Percentiles rank a stretch among this genome's conserved stretches.
phyloP scores from a whole-genome alignment of 2,113 vertebrate species.

The Phrynosoma blainvillii region DNA sequence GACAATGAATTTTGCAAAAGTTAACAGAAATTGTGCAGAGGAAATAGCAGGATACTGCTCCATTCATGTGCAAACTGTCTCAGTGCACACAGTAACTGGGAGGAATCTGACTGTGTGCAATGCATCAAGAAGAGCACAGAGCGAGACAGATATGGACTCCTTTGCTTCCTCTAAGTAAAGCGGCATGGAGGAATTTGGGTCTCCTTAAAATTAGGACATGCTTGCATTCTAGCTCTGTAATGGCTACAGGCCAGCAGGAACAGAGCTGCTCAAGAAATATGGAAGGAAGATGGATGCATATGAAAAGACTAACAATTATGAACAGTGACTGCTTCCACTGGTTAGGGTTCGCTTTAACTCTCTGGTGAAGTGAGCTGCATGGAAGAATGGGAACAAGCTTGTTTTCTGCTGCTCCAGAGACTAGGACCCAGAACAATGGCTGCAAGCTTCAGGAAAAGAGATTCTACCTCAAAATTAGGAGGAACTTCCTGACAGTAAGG shows the following conservation, averaged over 20 bases:
- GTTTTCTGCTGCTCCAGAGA: too few species aligned
- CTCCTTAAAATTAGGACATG: not conserved
- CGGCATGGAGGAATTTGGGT: not conserved
- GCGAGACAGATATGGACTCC: not conserved
- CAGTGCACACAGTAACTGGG: not conserved
- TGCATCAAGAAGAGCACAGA: not conserved
- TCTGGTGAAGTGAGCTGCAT: too few species aligned
- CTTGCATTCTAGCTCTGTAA: not conserved
- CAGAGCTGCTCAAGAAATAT: not conserved
- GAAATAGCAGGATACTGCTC: too few species aligned
- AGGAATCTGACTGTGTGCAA: not conserved
- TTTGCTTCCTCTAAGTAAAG: not conserved
- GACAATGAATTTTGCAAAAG: too few species aligned
- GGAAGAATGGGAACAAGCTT: too few species aligned
- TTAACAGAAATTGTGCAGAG: too few species aligned
- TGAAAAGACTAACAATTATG: not conserved
- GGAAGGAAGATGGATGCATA: not conserved
- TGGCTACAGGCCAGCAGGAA: not conserved
- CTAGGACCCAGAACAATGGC: too few species aligned
- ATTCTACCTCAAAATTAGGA: too few species aligned
- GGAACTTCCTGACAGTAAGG: too few species aligned
- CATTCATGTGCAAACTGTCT: too few species aligned
- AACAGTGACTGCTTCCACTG: not conserved
- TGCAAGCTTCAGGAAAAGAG: too few species aligned
- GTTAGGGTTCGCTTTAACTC: too few species aligned